Conservation (phyloP, 2,888 invertebrate genomes). For the Allacma fusca region DNA sequence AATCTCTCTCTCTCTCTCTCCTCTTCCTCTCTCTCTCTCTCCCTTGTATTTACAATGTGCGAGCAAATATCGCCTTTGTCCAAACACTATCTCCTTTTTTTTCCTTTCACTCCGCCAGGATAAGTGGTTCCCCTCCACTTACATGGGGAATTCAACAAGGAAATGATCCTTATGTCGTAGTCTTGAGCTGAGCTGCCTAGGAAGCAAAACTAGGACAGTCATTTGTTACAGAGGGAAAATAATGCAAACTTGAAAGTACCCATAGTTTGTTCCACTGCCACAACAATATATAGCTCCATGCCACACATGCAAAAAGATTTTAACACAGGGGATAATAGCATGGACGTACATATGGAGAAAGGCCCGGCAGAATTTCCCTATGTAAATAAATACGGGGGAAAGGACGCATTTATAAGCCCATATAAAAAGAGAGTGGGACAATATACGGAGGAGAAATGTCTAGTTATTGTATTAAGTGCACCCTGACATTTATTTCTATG, state of each 20-base stretch:
- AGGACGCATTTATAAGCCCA: too few species aligned
- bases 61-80: neutral
- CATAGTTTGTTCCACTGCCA: neutral
- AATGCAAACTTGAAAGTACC: neutral
- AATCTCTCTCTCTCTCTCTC: neutral
- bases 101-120: neutral
- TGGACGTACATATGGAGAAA: too few species aligned
- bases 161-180: neutral
- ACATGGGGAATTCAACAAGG: neutral
- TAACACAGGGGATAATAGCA: too few species aligned
- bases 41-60: neutral
- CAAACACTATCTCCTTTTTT: slow-evolving; percentile 4
- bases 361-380: too few species aligned
- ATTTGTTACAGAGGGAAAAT: neutral
- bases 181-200: neutral
- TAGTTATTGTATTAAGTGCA: neutral
- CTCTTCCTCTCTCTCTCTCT: neutral
- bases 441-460: too few species aligned
- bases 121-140: slow-evolving; percentile 1
- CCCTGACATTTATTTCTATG: slow-evolving; percentile 1
- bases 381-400: too few species aligned
- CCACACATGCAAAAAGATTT: too few species aligned
- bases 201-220: neutral
- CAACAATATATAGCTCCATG: too few species aligned
- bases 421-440: too few species aligned